Percentiles rank a stretch among this genome's conserved stretches.
Conservation (phyloP, 2,113 vertebrate species). For the Dascyllus trimaculatus region DNA sequence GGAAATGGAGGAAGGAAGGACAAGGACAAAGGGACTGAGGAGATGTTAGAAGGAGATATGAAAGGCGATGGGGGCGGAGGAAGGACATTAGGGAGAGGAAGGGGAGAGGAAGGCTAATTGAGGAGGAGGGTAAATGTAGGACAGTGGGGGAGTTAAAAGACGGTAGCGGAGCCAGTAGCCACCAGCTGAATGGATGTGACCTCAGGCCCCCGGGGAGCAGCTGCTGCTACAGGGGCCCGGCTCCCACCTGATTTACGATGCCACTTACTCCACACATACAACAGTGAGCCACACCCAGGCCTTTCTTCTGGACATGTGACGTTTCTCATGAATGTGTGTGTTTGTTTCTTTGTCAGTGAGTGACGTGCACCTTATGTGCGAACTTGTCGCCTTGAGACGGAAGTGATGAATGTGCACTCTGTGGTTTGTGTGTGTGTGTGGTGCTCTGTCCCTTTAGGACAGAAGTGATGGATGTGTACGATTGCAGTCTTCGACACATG, state of each 20-base stretch:
- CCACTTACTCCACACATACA: slow-evolving; percentile 31
- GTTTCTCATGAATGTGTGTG: neutral
- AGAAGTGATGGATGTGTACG: slow-evolving; percentile 53
- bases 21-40: slow-evolving; percentile 25
- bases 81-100: slow-evolving; percentile 11
- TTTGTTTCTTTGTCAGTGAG: slow-evolving; percentile 16
- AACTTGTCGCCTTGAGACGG: neutral
- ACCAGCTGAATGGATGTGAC: slow-evolving; percentile 71
- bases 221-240: slow-evolving; percentile 41
- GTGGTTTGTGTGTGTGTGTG: neutral
- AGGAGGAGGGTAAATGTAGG: slow-evolving; percentile 63
- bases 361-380: slow-evolving; percentile 15
- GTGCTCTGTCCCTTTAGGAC: slow-evolving; percentile 6
- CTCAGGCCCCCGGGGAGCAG: slow-evolving; percentile 54
- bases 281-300: slow-evolving; percentile 37
- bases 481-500: slow-evolving; percentile 6
- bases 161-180: slow-evolving; percentile 38
- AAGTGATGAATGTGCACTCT: slow-evolving; percentile 42
- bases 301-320: slow-evolving; percentile 29
- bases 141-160: slow-evolving; percentile 25
- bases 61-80: slow-evolving; percentile 3
- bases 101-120: slow-evolving; percentile 50
- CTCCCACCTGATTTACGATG: slow-evolving; percentile 70
- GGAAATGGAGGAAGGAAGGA: slow-evolving; percentile 72
- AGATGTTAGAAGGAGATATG: slow-evolving; percentile 35